Base-by-base conservation (phyloP, 2,113 vertebrate species). In the Synchiropus splendidus region DNA sequence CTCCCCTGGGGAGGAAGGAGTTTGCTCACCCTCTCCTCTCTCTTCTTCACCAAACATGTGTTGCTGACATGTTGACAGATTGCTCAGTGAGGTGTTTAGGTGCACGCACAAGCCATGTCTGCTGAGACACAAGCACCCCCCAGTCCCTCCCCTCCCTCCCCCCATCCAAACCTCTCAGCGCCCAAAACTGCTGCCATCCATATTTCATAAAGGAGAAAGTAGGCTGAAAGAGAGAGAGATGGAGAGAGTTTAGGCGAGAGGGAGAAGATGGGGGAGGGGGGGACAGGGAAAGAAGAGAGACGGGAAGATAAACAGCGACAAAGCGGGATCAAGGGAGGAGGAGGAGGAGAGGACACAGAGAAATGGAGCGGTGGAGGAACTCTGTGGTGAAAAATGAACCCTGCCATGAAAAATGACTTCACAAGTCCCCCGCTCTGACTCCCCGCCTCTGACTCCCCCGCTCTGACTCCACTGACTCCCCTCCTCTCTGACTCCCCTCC, bases 21-120 rank as follows among this genome's bases (percentile, higher is more conserved):
- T 84, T 87, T 87, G 85, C 81, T 78, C 45, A 34, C 33, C 53
- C 52, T 58, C 54, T 65, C 40, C 51, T 49, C 52, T 54, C 44
- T 92, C 92, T 94, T 91, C 97, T 93, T 92, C 90, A 89, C 89
- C 89, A 90, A 90, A 94, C 91, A 92, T 92, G 91, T 94, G 91
- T 92, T 91, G 89, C 90, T 94, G 90, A 92, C 90, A 92, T 92
- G 91, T 90, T 94, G 91, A 92, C 91, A 92, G 91, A 94, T 92
- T 92, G 90, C 89, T 91, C 90, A 91, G 89, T 89, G 90, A 91
- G 81, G 84, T 87, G 84, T 86, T 92, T 94, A 97, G 92, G 92
- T 95, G 92, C 92, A 89, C 88, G 91, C 85, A 93, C 90, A 89
- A 92, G 91, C 89, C 89, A 86, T 79, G 83, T 87, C 92, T 94